Conservation (phyloP, 2,113 vertebrate genomes). For the Misgurnus anguillicaudatus region DNA sequence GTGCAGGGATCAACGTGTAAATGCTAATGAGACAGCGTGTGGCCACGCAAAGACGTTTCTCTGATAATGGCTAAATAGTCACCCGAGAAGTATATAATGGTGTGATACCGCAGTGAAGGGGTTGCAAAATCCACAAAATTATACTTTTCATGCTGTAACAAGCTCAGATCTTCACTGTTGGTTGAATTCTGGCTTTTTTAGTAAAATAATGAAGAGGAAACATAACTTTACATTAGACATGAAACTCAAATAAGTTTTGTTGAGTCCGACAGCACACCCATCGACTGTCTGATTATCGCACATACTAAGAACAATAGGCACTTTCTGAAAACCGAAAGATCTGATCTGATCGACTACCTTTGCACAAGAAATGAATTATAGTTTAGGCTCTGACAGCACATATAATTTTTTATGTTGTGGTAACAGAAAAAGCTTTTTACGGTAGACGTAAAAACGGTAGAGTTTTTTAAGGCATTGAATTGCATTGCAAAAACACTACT, state of each 20-base stretch:
- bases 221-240: too few species aligned
- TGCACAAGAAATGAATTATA: too few species aligned
- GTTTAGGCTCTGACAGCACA: too few species aligned
- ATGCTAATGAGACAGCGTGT: conserved; percentile 29
- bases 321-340: neutral
- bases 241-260: too few species aligned
- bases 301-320: neutral
- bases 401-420: too few species aligned
- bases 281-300: neutral
- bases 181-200: neutral
- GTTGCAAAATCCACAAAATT: conserved; percentile 22
- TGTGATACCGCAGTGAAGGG: neutral
- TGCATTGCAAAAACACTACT: too few species aligned
- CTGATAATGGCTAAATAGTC: conserved; percentile 23
- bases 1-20: conserved; percentile 20
- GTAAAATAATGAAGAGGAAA: neutral
- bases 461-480: too few species aligned
- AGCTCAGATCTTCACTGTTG: neutral
- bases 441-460: too few species aligned
- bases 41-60: conserved; percentile 1
- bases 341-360: neutral
- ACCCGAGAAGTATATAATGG: conserved; percentile 9
- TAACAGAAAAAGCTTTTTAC: too few species aligned
- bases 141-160: neutral
- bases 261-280: neutral